Percentiles rank a stretch among this genome's conserved stretches.
These are phyloP conservation scores for Deilephila porcellus DNA, from an alignment of 2,888 invertebrate species.

Conservation along the genomic window DNA sequence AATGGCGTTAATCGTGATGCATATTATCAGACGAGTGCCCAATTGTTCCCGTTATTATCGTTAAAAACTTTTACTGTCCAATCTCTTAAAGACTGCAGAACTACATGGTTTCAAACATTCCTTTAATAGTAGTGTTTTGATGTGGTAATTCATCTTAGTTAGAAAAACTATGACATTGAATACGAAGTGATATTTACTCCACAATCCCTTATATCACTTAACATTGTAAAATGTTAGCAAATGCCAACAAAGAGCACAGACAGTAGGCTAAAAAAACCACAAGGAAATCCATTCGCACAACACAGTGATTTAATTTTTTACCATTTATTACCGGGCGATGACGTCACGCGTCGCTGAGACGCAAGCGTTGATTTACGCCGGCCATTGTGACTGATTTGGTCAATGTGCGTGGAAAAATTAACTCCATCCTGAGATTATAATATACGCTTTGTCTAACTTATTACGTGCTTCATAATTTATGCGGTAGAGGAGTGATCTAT, in stretches of 20 bases:
- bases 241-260: background rate
- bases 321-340: constrained; percentile 8
- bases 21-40: no score
- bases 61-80: no score
- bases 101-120: no score
- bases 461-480: background rate
- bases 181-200: background rate
- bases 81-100: no score
- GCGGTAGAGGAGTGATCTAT: no score
- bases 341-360: background rate
- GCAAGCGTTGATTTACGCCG: background rate
- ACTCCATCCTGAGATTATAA: background rate
- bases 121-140: no score
- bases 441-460: background rate
- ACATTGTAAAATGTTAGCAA: background rate
- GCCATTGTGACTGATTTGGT: background rate
- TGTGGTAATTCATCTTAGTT: background rate
- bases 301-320: constrained; percentile 1
- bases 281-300: background rate
- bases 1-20: no score
- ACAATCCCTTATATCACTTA: background rate
- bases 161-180: background rate
- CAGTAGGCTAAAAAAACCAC: background rate
- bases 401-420: constrained; percentile 4
- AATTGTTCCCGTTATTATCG: no score